These are phyloP conservation scores for Cantharis nigra DNA, from an alignment of 2,888 invertebrate genomes.

Conservation along the genomic window DNA sequence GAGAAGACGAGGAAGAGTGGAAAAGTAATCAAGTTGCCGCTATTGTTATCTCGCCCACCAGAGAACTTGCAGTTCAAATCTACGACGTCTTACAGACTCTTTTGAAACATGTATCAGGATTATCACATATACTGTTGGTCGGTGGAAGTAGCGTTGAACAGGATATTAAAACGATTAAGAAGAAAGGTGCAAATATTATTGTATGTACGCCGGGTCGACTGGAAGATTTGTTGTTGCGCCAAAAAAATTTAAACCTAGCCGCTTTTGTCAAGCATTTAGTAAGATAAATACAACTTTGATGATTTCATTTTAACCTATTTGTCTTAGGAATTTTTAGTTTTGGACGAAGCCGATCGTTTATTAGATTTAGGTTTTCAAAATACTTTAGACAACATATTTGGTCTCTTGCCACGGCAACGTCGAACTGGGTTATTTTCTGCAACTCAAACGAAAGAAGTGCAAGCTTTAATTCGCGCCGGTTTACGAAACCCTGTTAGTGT, in stretches of 20 bases:
- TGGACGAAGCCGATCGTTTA: constrained; percentile 96
- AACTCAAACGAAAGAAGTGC: constrained; percentile 94
- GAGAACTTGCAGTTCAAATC: constrained; percentile 93
- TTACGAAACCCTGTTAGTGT: constrained; percentile 91
- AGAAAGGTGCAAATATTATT: constrained; percentile 80
- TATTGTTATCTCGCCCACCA: constrained; percentile 91
- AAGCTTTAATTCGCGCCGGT: constrained; percentile 90
- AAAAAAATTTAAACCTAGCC: constrained; percentile 71
- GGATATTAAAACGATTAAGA: constrained; percentile 70
- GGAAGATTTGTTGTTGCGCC: constrained; percentile 80
- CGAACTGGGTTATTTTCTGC: constrained; percentile 98
- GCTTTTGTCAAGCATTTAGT: constrained; percentile 79
- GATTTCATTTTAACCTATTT: neutral
- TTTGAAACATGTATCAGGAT: constrained; percentile 53
- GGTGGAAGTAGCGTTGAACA: constrained; percentile 83
- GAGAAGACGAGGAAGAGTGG: constrained; percentile 66
- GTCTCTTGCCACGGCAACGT: constrained; percentile 88
- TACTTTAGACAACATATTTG: constrained; percentile 84
- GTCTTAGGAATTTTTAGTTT: constrained; percentile 81
- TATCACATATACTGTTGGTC: constrained; percentile 69
- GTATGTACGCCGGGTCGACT: constrained; percentile 95
- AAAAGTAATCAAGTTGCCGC: constrained; percentile 81
- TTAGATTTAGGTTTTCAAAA: constrained; percentile 90
- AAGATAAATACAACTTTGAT: constrained; percentile 38
- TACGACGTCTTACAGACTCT: constrained; percentile 65